These are phyloP conservation scores for Percina caprodes DNA, from an alignment of 2,113 vertebrate genomes.

Conservation along the genomic window DNA sequence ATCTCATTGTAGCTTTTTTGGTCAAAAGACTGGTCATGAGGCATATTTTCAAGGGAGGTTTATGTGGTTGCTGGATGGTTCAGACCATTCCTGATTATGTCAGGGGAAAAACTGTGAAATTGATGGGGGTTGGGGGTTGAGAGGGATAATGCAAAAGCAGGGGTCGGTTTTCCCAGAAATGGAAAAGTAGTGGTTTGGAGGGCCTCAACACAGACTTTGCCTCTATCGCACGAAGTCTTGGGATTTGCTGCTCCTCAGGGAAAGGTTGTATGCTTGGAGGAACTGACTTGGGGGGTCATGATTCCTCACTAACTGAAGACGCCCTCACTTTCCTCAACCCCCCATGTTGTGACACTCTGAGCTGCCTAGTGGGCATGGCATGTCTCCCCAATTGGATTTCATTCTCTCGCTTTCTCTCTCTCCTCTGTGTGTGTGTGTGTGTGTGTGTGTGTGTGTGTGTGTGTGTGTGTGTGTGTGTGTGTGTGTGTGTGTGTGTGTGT, in stretches of 20 bases:
- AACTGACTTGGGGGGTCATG: conserved; percentile 66
- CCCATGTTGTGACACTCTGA: conserved; percentile 68
- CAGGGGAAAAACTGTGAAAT: conserved; percentile 69
- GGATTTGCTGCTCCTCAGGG: conserved; percentile 44
- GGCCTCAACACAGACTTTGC: conserved; percentile 66
- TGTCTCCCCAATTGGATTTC: conserved; percentile 60
- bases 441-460: conserved; percentile 33
- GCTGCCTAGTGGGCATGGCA: conserved; percentile 63
- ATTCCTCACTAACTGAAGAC: conserved; percentile 46
- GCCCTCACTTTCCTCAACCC: conserved; percentile 21
- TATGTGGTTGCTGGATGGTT: conserved; percentile 81
- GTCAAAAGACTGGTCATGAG: conserved; percentile 67
- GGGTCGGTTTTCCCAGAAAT: conserved; percentile 83
- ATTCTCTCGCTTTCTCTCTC: too few species aligned
- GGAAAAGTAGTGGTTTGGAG: conserved; percentile 80
- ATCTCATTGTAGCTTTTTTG: conserved; percentile 64
- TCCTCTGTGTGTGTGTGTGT: conserved; percentile 8
- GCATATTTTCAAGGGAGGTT: conserved; percentile 78
- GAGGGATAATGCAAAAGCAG: conserved; percentile 78
- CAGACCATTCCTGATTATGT: conserved; percentile 80
- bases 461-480: conserved; percentile 26
- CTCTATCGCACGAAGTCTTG: conserved; percentile 65
- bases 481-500: conserved; percentile 26
- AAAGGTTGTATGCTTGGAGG: conserved; percentile 54
- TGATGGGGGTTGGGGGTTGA: conserved; percentile 67